A percentile compares a stretch with the other conserved stretches of the same genome.
These are phyloP conservation scores for Strigamia transsilvanica DNA, from an alignment of 2,888 invertebrate genomes.

Conservation along the genomic window DNA sequence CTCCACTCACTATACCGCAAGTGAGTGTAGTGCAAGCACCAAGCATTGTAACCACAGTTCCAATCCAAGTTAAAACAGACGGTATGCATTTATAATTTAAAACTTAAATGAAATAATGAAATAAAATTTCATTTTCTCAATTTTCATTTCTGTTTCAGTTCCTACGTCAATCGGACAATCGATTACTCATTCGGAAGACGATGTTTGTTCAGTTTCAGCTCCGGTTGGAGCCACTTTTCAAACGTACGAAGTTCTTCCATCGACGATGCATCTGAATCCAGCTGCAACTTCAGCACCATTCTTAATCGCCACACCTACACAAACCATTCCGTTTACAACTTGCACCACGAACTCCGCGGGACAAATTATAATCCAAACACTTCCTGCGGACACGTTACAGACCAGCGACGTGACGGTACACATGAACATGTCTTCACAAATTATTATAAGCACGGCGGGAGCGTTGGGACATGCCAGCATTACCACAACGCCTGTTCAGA, in stretches of 20 bases:
- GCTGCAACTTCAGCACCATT: constrained; percentile 56
- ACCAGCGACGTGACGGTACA: constrained; percentile 60
- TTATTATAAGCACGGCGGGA: constrained; percentile 58
- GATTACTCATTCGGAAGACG: neutral
- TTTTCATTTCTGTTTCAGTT: neutral
- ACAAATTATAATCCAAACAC: constrained; percentile 62
- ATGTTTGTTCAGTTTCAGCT: neutral
- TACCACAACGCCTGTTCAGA: neutral
- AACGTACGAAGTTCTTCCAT: constrained; percentile 57
- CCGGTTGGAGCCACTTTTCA: constrained; percentile 56
- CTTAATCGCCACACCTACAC: constrained; percentile 56
- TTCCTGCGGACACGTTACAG: neutral
- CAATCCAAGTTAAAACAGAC: constrained; percentile 41
- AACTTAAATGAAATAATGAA: too few species aligned
- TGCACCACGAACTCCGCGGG: constrained; percentile 58
- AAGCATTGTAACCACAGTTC: constrained; percentile 53
- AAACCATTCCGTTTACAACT: constrained; percentile 57
- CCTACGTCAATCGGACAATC: constrained; percentile 24
- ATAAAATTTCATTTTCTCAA: neutral
- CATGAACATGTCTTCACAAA: constrained; percentile 60
- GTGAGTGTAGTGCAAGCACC: constrained; percentile 52
- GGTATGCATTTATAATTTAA: neutral
- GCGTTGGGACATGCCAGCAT: neutral
- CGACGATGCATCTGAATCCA: constrained; percentile 56
- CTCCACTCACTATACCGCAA: constrained; percentile 51